Conservation (phyloP, 2,797 vertebrate species). For the Ispidina lecontei region DNA sequence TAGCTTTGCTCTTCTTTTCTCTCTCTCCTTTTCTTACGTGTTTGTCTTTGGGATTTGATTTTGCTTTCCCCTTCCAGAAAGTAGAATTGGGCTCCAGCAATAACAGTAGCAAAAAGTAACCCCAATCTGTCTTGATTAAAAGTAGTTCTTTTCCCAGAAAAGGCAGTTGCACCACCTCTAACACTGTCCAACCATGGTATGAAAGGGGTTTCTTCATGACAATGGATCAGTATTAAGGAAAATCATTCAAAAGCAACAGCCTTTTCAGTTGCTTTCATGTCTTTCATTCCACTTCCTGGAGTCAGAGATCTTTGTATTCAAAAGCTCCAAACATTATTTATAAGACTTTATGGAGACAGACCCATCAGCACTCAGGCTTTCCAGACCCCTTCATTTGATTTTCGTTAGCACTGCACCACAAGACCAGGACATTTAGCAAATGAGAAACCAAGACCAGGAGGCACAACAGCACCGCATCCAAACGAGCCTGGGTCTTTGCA, state of each 20-base stretch:
- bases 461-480: not conserved
- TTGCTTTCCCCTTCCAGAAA: constrained; percentile 28
- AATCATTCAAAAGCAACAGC: not conserved
- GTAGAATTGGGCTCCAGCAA: not conserved
- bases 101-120: constrained; percentile 27
- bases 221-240: not conserved
- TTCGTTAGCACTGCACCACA: constrained; percentile 9
- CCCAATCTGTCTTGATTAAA: constrained; percentile 16
- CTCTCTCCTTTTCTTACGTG: not conserved
- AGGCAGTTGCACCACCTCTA: not conserved
- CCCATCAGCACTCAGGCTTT: constrained; percentile 38
- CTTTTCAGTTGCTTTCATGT: constrained; percentile 28
- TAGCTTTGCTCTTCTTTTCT: not conserved
- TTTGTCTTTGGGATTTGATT: not conserved
- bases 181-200: not conserved
- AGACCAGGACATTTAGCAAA: not conserved
- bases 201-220: not conserved
- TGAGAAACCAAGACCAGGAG: not conserved
- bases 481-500: not conserved
- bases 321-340: constrained; percentile 54
- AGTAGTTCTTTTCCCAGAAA: not conserved
- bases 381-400: constrained; percentile 41
- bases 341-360: constrained; percentile 46
- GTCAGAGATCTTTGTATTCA: constrained; percentile 50
- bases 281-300: constrained; percentile 41